These are phyloP conservation scores for Leucophenga montana DNA, from an alignment of 2,888 invertebrate genomes.

Conservation along the genomic window DNA sequence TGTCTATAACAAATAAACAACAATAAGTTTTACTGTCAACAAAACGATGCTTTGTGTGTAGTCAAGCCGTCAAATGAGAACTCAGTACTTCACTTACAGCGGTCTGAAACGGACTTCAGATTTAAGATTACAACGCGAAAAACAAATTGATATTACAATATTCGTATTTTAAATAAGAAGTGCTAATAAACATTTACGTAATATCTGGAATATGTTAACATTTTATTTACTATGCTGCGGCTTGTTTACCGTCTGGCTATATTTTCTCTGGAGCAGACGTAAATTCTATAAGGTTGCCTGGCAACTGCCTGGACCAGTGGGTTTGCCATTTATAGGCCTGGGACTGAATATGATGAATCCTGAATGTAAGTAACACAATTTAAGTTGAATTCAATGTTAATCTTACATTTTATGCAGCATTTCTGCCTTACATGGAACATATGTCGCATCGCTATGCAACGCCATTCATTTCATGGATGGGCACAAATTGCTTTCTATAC, in stretches of 20 bases:
- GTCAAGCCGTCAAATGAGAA: too few relatives aligned
- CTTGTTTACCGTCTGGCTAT: slow-evolving; percentile 53
- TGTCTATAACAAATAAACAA: background rate
- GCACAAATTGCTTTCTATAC: slow-evolving; percentile 68
- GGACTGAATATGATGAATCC: slow-evolving; percentile 69
- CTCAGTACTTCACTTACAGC: background rate
- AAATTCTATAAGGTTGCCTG: slow-evolving; percentile 63
- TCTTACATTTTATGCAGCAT: slow-evolving; percentile 44
- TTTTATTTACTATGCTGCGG: slow-evolving; percentile 49
- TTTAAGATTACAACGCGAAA: background rate
- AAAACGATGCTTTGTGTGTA: too few relatives aligned
- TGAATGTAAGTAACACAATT: slow-evolving; percentile 57
- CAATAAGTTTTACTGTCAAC: background rate
- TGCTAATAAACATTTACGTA: background rate
- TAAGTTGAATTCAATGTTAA: background rate
- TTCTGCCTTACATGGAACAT: slow-evolving; percentile 59
- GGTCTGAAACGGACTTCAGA: background rate
- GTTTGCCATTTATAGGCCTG: slow-evolving; percentile 67
- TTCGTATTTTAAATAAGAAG: too few relatives aligned
- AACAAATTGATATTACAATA: too few relatives aligned
- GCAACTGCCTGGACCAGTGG: slow-evolving; percentile 66
- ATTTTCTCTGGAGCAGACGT: slow-evolving; percentile 67
- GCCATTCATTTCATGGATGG: slow-evolving; percentile 71
- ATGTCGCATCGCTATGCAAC: slow-evolving; percentile 53
- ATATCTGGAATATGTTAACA: slow-evolving; percentile 55